Conservation (phyloP, 2,113 vertebrate genomes). For the Paradisaea rubra region DNA sequence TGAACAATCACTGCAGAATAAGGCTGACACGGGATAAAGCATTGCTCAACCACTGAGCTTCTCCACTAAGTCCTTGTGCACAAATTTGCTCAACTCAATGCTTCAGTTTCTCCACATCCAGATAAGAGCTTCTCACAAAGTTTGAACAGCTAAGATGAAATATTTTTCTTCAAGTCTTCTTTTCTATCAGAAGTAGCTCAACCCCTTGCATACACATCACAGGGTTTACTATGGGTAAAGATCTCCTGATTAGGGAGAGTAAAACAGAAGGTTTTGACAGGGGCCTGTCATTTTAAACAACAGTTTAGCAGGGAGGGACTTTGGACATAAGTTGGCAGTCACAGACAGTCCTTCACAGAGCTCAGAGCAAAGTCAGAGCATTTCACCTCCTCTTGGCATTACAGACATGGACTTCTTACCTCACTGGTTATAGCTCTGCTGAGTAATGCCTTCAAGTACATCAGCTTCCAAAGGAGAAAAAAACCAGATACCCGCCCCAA, state of each 20-base stretch:
- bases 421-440: background rate
- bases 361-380: background rate
- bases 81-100: accelerated
- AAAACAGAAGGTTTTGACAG: background rate
- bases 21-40: background rate
- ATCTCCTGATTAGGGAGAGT: background rate
- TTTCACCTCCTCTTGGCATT: background rate
- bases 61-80: background rate
- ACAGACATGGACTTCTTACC: background rate
- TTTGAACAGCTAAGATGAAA: background rate
- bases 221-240: background rate
- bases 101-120: background rate
- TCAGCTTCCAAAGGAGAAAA: background rate
- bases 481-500: background rate
- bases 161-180: background rate
- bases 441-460: conserved; percentile 1
- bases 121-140: background rate
- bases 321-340: background rate
- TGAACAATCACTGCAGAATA: background rate
- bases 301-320: accelerated
- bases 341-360: background rate
- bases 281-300: background rate
- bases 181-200: background rate
- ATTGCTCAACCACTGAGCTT: background rate
- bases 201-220: background rate